phyloP scores from a whole-genome alignment of 2,797 vertebrate genomes.

The Siniperca scherzeri region DNA sequence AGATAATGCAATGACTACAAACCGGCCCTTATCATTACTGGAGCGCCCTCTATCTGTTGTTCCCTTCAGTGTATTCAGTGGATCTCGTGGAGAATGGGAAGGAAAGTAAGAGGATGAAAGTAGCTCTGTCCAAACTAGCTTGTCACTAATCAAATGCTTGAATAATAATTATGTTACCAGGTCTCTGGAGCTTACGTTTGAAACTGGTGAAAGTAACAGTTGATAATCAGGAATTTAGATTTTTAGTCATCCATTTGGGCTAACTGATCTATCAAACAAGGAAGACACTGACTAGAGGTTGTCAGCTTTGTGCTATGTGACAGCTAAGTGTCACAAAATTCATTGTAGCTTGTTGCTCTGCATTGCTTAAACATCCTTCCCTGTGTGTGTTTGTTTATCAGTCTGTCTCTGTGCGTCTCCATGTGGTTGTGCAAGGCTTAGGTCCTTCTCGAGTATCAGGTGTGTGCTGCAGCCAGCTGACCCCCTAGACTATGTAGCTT shows the following conservation, averaged over 20 bases:
- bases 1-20: neutral
- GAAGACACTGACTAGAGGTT: neutral
- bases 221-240: neutral
- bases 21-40: no score
- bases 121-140: neutral
- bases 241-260: neutral
- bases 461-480: conserved; percentile 25
- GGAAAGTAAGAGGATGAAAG: neutral
- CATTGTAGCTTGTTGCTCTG: neutral
- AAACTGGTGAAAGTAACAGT: no score
- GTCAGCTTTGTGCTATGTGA: no score
- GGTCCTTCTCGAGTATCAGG: conserved; percentile 36
- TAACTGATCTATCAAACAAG: neutral
- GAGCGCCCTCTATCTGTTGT: neutral
- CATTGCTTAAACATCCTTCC: neutral
- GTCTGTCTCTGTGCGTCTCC: conserved; percentile 1
- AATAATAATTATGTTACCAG: neutral
- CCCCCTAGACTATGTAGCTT: neutral
- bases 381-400: conserved; percentile 3
- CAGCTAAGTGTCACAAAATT: neutral
- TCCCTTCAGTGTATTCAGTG: neutral
- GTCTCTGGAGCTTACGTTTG: neutral
- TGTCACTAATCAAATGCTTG: neutral
- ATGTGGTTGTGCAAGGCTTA: neutral
- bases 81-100: neutral